Conservation (phyloP, 2,113 vertebrate genomes). For the Myrmecobius fasciatus region DNA sequence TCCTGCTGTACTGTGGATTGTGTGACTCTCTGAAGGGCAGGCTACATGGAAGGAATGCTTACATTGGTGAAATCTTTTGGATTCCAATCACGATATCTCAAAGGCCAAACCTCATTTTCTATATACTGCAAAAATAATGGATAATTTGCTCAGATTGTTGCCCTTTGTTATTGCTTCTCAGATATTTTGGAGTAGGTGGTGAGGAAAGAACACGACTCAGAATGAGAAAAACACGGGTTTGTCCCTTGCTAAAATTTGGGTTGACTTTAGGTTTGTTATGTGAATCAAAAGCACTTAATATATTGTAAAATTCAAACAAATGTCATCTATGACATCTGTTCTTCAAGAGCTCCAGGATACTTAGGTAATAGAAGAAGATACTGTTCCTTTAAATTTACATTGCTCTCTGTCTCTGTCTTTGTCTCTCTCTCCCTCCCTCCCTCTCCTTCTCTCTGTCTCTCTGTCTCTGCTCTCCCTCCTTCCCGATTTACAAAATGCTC, state of each 20-base stretch:
- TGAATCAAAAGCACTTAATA: background rate
- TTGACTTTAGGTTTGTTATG: background rate
- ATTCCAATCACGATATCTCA: background rate
- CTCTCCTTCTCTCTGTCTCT: too few relatives aligned
- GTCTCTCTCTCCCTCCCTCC: too few relatives aligned
- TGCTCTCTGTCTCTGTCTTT: background rate
- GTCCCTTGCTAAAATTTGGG: background rate
- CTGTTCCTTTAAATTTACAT: background rate
- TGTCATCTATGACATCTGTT: background rate
- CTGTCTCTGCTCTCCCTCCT: background rate
- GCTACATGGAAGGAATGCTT: background rate
- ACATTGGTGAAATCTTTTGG: background rate
- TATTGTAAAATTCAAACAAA: background rate
- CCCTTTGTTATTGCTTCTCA: background rate
- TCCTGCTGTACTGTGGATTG: background rate
- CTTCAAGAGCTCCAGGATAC: background rate
- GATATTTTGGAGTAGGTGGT: background rate
- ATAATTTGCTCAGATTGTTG: background rate
- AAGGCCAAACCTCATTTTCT: background rate
- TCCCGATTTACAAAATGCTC: background rate
- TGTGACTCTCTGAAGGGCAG: background rate
- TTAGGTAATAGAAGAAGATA: background rate
- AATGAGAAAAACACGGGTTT: background rate
- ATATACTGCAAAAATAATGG: background rate
- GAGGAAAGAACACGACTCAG: background rate